Evolutionary conservation across 2,888 invertebrate genomes (phyloP).

Genomic region (Lymantria monacha): DNA sequence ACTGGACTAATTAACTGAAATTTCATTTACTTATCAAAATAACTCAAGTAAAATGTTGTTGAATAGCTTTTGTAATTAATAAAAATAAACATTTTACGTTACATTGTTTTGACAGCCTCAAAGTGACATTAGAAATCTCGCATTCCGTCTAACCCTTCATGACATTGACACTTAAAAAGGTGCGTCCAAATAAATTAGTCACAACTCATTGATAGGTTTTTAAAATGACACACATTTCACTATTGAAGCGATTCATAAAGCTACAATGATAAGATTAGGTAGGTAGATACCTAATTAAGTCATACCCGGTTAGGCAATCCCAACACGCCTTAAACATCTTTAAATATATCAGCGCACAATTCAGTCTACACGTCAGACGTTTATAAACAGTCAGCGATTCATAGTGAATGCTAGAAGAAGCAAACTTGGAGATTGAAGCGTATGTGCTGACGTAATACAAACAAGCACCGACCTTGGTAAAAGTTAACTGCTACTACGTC

Average conservation of each 20-base stretch:
- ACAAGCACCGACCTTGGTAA: constrained; percentile 58
- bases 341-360: constrained; percentile 35
- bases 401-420: constrained; percentile 38
- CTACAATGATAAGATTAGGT: background rate
- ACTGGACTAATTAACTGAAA: no score
- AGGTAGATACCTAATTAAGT: constrained; percentile 32
- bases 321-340: constrained; percentile 74
- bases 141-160: constrained; percentile 1
- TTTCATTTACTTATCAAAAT: no score
- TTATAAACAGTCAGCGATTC: constrained; percentile 33
- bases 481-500: constrained; percentile 37
- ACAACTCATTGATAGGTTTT: constrained; percentile 8
- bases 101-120: background rate
- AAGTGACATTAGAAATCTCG: constrained; percentile 3
- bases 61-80: no score
- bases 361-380: constrained; percentile 35
- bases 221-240: background rate
- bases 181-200: constrained; percentile 24
- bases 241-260: background rate
- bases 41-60: no score
- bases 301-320: constrained; percentile 72
- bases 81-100: background rate
- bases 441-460: constrained; percentile 71
- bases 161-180: constrained; percentile 28
- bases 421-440: constrained; percentile 40